Evolutionary conservation across 1,140 invertebrate species (phyloP), one percentile per base, ranked within the genome.

Genomic region (Drosophila lowei): DNA sequence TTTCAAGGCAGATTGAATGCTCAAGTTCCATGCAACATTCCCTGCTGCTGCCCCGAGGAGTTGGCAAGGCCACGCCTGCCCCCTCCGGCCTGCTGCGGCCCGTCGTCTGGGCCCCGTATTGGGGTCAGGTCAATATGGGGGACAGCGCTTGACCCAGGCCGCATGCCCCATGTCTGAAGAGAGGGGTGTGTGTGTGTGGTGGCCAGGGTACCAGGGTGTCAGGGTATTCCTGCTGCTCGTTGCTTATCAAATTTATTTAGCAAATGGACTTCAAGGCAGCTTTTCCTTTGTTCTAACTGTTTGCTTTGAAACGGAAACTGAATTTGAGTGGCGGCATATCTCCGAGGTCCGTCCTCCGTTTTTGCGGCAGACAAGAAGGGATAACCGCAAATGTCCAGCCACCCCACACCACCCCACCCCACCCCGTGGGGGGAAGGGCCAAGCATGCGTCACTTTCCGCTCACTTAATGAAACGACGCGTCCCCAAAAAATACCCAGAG

Each of bases 161-260:
- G 2, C 30, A 11, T 34, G 30, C 3, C 8, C 9, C 30, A 34
- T 3, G 30, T 34, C 30, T 9, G 3, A 6, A 11, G 30, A 11
- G 9, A 0, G 30, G n/a, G 62, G 66, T 62, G 4, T 2, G 13
- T 72, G 66, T 72, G 57, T 43, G 28, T 47, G 16, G 25, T 38
- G 6, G 25, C 30, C 18, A 6, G 41, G 5, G 23, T 25, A 25
- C 23, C 18, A 6, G 41, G 23, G 23, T 25, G 5, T 6, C 23
- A 25, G 23, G 21, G 21, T 23, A 23, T 30, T 56, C 49, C 65
- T 34, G 18, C n/a, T n/a, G 62, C 49, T 42, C 23, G 42, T 67
- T 68, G 72, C 60, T 74, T 74, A 65, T 74, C 72, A 74, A 74
- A 73, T 74, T 74, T 74, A 74, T 74, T 74, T 74, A 74, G 53